Evolutionary conservation across 2,113 vertebrate species (phyloP), one percentile per base, ranked within the genome.

Genomic region (Cyanistes caeruleus): DNA sequence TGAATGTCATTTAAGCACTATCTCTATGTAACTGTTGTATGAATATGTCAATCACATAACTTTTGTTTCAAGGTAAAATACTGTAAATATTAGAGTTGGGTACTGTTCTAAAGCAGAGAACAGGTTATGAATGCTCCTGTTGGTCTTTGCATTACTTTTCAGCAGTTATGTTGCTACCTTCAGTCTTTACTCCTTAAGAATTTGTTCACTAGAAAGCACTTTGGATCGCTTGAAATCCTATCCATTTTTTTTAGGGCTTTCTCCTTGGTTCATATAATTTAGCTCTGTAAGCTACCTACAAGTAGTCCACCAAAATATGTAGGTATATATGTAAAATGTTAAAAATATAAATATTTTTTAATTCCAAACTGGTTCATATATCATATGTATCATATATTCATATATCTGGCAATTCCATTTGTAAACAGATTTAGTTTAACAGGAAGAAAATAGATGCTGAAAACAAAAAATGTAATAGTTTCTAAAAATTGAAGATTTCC

Each of bases 361-460:
- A 5, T 88, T 80, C 20, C 33, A 77, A 24, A 39, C 43, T 78
- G 20, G 5, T 91, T 93, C 19, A 53, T 93, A 73, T 96, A 80
- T 79, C 24, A 73, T 96, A 80, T 79, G n/a, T n/a, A n/a, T n/a
- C n/a, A n/a, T n/a, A n/a, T n/a, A n/a, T 91, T 93, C 19, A 53
- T 93, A 73, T 96, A 80, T 79, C 24, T 69, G 22, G 16, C 78
- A 39, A 82, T 83, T 90, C 83, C 58, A 75, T 87, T 79, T 94
- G 56, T 62, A 87, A 86, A 28, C 20, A 77, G 33, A 80, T 14
- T 63, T 92, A 44, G 13, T 94, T 82, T 90, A 58, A 76, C 9
- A n/a, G 55, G 21, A 33, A 35, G 28, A 75, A 76, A 48, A 39
- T 6, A 81, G 69, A 13, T 20, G 41, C 22, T 74, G n/a, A 83